A percentile compares a stretch with the other conserved stretches of the same genome.
These are phyloP conservation scores for Drosophila ananassae DNA, from an alignment of 1,140 invertebrate genomes.

Conservation along the genomic window DNA sequence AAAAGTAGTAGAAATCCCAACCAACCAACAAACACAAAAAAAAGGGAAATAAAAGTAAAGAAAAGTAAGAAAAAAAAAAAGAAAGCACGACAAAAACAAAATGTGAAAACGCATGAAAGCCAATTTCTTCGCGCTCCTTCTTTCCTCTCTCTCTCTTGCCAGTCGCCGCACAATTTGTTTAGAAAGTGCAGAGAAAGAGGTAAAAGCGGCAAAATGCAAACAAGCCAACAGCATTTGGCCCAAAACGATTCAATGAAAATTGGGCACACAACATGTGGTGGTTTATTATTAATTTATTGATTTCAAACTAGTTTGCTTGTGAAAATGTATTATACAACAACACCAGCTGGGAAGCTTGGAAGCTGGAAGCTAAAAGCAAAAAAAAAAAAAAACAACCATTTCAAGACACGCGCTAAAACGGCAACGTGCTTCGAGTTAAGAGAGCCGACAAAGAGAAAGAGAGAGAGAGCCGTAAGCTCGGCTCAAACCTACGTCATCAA, in stretches of 20 bases:
- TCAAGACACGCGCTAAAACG: conserved; percentile 64
- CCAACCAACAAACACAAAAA: conserved; percentile 14
- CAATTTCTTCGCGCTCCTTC: conserved; percentile 51
- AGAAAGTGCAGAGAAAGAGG: conserved; percentile 83
- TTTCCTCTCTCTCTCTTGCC: conserved; percentile 42
- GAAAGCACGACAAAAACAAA: conserved; percentile 82
- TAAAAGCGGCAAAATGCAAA: conserved; percentile 83
- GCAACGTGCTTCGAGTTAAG: conserved; percentile 59
- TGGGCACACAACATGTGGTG: conserved; percentile 62
- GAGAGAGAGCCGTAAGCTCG: conserved; percentile 25
- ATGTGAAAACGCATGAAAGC: conserved; percentile 82
- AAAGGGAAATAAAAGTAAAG: conserved; percentile 13
- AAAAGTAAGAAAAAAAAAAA: conserved; percentile 47
- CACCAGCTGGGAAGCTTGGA: conserved; percentile 13
- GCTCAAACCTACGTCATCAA: conserved; percentile 63
- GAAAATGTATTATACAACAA: conserved; percentile 76
- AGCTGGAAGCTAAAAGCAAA: conserved; percentile 18
- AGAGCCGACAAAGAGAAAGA: conserved; percentile 11
- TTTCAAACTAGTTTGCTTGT: conserved; percentile 57
- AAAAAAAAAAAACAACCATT: conserved; percentile 12
- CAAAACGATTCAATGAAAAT: conserved; percentile 65
- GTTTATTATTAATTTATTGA: conserved; percentile 75
- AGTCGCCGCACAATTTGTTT: conserved; percentile 78
- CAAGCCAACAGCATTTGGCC: conserved; percentile 58
- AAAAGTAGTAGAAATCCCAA: conserved; percentile 72